phyloP scores from a whole-genome alignment of 2,797 vertebrate species.

The Myiotriccus ornatus region DNA sequence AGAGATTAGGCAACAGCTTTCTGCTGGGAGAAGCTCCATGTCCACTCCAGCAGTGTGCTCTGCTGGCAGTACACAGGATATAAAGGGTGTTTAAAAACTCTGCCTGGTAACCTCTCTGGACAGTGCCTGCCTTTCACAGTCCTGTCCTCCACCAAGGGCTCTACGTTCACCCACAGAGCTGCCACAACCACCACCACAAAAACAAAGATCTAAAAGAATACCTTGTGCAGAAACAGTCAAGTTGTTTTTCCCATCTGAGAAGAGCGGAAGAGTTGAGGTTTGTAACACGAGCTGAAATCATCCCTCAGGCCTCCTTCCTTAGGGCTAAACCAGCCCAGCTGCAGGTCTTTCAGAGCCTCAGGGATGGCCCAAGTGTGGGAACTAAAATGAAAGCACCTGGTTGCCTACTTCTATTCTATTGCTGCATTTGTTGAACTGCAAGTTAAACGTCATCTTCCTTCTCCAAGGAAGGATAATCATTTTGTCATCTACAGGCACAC shows the following conservation, averaged over 20 bases:
- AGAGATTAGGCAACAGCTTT: background rate
- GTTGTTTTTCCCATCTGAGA: background rate
- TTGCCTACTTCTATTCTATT: background rate
- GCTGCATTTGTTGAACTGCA: background rate
- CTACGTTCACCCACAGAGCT: background rate
- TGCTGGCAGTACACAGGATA: background rate
- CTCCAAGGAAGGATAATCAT: background rate
- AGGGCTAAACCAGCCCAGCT: background rate
- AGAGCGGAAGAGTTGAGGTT: background rate
- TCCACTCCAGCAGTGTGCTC: background rate
- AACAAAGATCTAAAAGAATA: background rate
- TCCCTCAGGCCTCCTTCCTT: too few species aligned
- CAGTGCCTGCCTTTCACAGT: background rate
- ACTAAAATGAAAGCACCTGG: background rate
- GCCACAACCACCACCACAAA: background rate
- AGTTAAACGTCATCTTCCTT: background rate
- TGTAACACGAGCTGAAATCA: background rate
- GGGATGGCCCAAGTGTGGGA: background rate
- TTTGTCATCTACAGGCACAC: background rate
- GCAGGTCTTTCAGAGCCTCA: background rate
- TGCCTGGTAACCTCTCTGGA: background rate
- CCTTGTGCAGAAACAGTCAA: background rate
- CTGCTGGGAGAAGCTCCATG: background rate
- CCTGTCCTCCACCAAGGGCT: accelerated
- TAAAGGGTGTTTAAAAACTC: background rate